Base-by-base conservation (phyloP, 2,113 vertebrate genomes). In the Lamprotornis superbus region DNA sequence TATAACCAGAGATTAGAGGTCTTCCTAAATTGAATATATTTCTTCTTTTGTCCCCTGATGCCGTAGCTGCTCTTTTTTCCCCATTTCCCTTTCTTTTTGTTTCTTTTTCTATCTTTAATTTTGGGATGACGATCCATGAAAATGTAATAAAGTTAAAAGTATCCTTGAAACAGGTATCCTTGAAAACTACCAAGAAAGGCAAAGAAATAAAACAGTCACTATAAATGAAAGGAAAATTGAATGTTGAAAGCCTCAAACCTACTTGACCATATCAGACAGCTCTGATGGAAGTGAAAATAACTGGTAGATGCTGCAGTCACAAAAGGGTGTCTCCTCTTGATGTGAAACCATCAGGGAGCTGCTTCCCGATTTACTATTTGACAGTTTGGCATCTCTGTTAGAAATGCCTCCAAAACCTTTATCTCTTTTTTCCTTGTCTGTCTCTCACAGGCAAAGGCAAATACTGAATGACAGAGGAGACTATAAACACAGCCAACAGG, bases 331-430 rank as follows among this genome's bases (percentile, higher is more conserved):
- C 94, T 97, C 90, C 50, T 60, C 78, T 81, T 87, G 75, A 97
- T 94, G 94, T 71, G 83, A 85, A 77, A 60, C 86, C 94, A 83
- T 89, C 83, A 93, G 92, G 92, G 92, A 96, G 61, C 70, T 56
- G 63, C 87, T 96, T 88, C 76, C 37, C 18, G 24, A 96, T 93
- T 77, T 87, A 82, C 56, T 92, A 30, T 64, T 91, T 96, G 93
- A 97, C 94, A 98, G 97, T 77, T 96, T 94, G 94, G 96, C 84
- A 90, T 96, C 93, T 97, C 89, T 96, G 89, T 95, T 95, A 95
- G 86, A 90, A 88, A 91, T 76, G 49, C 78, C 79, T 87, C 30
- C 42, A 90, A 76, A 95, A 87, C 70, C 82, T 57, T 68, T 65
- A 61, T 89, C 76, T 86, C 85, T 94, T 95, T 92, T 86, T 89